A percentile compares a stretch with the other conserved stretches of the same genome.
Evolutionary conservation across 2,888 invertebrate genomes (phyloP).

Genomic region (Spodoptera picta): DNA sequence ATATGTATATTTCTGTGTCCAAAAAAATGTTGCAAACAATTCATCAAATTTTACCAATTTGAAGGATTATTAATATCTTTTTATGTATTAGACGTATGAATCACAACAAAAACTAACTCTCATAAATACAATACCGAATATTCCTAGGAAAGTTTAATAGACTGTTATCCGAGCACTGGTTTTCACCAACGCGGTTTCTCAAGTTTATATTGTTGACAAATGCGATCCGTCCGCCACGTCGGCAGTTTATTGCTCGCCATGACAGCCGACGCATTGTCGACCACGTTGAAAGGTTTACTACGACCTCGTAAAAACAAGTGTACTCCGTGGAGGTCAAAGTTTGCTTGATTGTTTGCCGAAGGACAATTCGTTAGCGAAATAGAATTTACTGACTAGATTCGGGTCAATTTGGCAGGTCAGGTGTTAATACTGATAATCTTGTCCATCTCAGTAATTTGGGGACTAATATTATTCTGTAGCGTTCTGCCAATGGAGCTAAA

Average conservation of each 20-base stretch:
- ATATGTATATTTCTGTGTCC: background rate
- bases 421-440: slow-evolving; percentile 24
- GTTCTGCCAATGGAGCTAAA: slow-evolving; percentile 31
- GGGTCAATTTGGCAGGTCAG: slow-evolving; percentile 24
- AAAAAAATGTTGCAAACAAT: slow-evolving; percentile 2
- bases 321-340: slow-evolving; percentile 70
- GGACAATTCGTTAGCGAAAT: slow-evolving; percentile 44
- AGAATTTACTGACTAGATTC: slow-evolving; percentile 38
- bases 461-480: slow-evolving; percentile 14
- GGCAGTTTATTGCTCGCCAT: slow-evolving; percentile 72
- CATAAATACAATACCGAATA: slow-evolving; percentile 5
- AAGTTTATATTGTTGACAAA: slow-evolving; percentile 78
- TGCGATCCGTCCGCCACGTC: slow-evolving; percentile 64
- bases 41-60: no score
- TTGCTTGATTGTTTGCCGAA: slow-evolving; percentile 55
- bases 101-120: slow-evolving; percentile 4
- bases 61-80: no score
- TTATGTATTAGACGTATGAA: no score
- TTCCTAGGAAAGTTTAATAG: slow-evolving; percentile 47
- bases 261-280: slow-evolving; percentile 73
- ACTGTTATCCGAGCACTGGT: slow-evolving; percentile 52
- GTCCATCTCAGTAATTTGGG: slow-evolving; percentile 17
- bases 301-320: slow-evolving; percentile 74
- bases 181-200: slow-evolving; percentile 56
- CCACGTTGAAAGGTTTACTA: slow-evolving; percentile 76